Conservation (phyloP, 1,140 invertebrate genomes). For the Rhynchophorus ferrugineus region DNA sequence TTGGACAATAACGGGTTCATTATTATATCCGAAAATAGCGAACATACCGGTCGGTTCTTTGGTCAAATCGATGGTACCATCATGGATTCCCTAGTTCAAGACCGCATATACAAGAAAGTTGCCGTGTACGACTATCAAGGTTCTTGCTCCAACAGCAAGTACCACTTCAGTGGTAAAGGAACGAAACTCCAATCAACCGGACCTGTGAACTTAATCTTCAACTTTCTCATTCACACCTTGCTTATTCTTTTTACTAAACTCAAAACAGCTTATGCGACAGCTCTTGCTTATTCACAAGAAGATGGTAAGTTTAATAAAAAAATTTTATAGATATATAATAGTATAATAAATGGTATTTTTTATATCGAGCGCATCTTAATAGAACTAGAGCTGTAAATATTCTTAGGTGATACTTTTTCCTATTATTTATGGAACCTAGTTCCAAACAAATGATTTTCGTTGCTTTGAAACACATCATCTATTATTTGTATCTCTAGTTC, state of each 20-base stretch:
- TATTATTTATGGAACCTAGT: no score
- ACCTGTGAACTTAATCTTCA: conserved; percentile 27
- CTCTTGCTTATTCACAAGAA: conserved; percentile 34
- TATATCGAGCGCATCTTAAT: no score
- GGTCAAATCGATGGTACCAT: conserved; percentile 92
- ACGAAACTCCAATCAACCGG: conserved; percentile 32
- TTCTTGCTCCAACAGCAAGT: conserved; percentile 57
- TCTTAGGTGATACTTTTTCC: no score
- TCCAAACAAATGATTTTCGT: no score
- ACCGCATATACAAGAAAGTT: conserved; percentile 81
- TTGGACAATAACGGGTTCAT: conserved; percentile 90
- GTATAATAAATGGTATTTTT: no score
- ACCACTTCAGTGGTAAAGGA: conserved; percentile 56
- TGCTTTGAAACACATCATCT: no score
- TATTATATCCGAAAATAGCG: conserved; percentile 76
- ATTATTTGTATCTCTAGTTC: no score
- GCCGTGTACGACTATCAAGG: conserved; percentile 82
- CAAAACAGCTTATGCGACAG: conserved; percentile 29
- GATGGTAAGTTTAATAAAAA: conserved; percentile 35
- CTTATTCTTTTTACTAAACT: conserved; percentile 27
- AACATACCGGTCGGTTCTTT: conserved; percentile 83
- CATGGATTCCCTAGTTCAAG: conserved; percentile 86
- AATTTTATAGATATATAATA: no score
- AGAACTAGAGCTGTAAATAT: no score
- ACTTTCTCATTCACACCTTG: conserved; percentile 26